Conservation (phyloP, 2,797 vertebrate species). For the Serranus cabrilla region DNA sequence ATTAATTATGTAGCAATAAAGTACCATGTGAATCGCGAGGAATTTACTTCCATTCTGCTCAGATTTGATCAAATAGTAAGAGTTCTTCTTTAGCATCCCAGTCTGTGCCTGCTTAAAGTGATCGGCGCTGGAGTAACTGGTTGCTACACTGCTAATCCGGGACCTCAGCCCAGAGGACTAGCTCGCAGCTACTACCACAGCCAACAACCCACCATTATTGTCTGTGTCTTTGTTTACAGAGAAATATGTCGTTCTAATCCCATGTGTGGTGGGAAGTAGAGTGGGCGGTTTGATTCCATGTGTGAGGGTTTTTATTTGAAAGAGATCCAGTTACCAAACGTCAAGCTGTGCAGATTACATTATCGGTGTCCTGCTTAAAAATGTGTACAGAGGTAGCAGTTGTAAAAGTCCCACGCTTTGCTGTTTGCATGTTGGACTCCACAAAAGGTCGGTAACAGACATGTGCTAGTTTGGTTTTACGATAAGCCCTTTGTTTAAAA, state of each 20-base stretch:
- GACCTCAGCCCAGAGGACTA: conserved; percentile 68
- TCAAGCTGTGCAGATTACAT: conserved; percentile 66
- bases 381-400: conserved; percentile 39
- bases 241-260: conserved; percentile 77
- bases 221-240: conserved; percentile 75
- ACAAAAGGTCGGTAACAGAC: conserved; percentile 1
- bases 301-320: conserved; percentile 65
- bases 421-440: conserved; percentile 16
- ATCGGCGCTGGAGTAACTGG: conserved; percentile 40
- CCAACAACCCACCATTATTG: conserved; percentile 74
- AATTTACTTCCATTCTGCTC: conserved; percentile 22
- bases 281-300: conserved; percentile 70
- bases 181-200: conserved; percentile 64
- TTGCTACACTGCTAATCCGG: conserved; percentile 70
- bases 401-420: conserved; percentile 56
- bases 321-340: conserved; percentile 61
- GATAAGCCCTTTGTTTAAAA: background rate
- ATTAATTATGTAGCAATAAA: conserved; percentile 32
- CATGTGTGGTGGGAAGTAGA: conserved; percentile 70
- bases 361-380: conserved; percentile 48
- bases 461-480: conserved; percentile 4
- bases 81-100: conserved; percentile 19
- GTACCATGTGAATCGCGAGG: background rate
- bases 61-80: conserved; percentile 25
- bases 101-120: conserved; percentile 34